Percentiles rank a stretch among this genome's conserved stretches.
Conservation (phyloP, 37 sponge, comb jelly and placozoan species). For the Dysidea cf. avara region DNA sequence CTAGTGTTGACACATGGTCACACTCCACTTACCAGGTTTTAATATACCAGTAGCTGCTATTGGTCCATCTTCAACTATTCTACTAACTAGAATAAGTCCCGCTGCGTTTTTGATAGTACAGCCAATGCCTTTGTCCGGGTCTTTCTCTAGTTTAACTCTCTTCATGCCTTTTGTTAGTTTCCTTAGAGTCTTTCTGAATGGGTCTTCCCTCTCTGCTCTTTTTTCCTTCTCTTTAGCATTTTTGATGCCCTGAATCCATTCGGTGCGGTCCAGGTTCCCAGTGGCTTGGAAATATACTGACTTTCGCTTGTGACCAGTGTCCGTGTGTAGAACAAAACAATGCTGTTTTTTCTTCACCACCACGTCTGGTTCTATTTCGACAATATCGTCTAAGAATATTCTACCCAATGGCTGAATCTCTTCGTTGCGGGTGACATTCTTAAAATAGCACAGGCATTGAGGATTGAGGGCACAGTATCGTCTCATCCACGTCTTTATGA, state of each 20-base stretch:
- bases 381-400: slow-evolving; percentile 64
- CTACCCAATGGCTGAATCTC: slow-evolving; percentile 46
- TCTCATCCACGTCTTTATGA: slow-evolving; percentile 68
- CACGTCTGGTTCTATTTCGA: slow-evolving; percentile 32
- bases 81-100: slow-evolving; percentile 62
- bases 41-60: slow-evolving; percentile 72
- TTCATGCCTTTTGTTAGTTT: slow-evolving; percentile 53
- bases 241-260: slow-evolving; percentile 51
- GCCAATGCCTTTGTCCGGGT: slow-evolving; percentile 71
- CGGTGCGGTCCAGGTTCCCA: slow-evolving; percentile 36
- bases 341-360: slow-evolving; percentile 47
- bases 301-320: too few species aligned
- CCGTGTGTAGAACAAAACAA: slow-evolving; percentile 56
- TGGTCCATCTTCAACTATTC: slow-evolving; percentile 71
- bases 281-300: slow-evolving; percentile 52
- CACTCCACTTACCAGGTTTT: slow-evolving; percentile 59
- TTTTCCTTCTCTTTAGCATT: slow-evolving; percentile 53
- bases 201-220: slow-evolving; percentile 53
- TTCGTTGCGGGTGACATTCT: neutral
- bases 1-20: too few species aligned
- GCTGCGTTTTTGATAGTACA: slow-evolving; percentile 84
- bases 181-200: slow-evolving; percentile 54
- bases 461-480: slow-evolving; percentile 68
- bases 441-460: slow-evolving; percentile 69
- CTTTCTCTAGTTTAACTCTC: slow-evolving; percentile 67